These are phyloP conservation scores for Sarcophaga subvicina DNA, from an alignment of 2,888 invertebrate genomes.

Conservation along the genomic window DNA sequence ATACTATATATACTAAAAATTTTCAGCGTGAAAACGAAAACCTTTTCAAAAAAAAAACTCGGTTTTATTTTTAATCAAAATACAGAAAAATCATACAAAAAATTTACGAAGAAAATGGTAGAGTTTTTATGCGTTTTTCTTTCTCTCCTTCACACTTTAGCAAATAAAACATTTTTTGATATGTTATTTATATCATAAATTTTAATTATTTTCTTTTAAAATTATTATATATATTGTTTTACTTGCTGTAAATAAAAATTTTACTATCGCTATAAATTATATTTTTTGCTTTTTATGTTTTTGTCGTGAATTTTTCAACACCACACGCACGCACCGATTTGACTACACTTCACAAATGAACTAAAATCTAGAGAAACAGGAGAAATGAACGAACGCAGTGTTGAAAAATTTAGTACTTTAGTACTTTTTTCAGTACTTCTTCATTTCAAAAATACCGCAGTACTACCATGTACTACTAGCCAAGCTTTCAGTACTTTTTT, in stretches of 20 bases:
- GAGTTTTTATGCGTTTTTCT: not conserved
- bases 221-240: not conserved
- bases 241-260: not conserved
- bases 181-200: not conserved
- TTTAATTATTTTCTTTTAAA: not conserved
- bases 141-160: not conserved
- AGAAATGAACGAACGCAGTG: slow-evolving; percentile 34
- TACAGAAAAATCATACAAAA: not conserved
- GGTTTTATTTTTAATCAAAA: not conserved
- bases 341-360: slow-evolving; percentile 54
- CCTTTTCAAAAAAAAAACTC: no score
- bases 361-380: slow-evolving; percentile 38
- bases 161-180: not conserved
- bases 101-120: not conserved
- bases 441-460: no score
- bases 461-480: no score
- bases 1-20: not conserved
- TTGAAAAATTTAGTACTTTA: no score
- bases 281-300: slow-evolving; percentile 17
- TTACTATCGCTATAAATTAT: not conserved
- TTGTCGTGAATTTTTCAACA: slow-evolving; percentile 21
- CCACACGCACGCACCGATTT: slow-evolving; percentile 57
- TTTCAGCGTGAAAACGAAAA: not conserved
- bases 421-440: no score
- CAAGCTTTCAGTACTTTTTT: no score